These are phyloP conservation scores for Umimayanthus kanabou DNA, from an alignment of 92 coral and sea anemone genomes.

Conservation along the genomic window DNA sequence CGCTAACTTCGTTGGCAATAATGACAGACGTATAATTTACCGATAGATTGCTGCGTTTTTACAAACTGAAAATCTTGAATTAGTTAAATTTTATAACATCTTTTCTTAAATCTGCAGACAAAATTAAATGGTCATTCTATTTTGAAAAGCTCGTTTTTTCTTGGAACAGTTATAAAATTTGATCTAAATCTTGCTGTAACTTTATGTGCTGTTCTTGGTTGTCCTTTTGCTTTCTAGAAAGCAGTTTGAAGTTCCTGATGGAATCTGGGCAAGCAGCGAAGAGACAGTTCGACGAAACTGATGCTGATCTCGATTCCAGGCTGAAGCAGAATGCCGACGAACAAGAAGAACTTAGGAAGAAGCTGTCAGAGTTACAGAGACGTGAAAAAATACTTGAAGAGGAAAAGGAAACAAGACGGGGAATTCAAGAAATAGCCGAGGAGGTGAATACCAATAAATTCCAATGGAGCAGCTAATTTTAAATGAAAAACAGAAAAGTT, in stretches of 20 bases:
- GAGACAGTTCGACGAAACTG: constrained; percentile 64
- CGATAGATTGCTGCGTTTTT: too few relatives aligned
- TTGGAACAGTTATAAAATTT: too few relatives aligned
- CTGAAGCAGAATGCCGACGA: constrained; percentile 68
- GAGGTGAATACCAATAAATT: constrained; percentile 36
- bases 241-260: constrained; percentile 66
- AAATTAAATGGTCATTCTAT: too few relatives aligned
- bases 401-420: constrained; percentile 49
- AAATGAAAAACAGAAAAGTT: too few relatives aligned
- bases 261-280: constrained; percentile 78
- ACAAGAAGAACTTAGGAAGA: constrained; percentile 72
- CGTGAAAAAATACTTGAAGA: constrained; percentile 65
- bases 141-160: too few relatives aligned
- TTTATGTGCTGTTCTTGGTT: not conserved
- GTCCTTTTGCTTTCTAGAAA: constrained; percentile 37
- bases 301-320: constrained; percentile 55
- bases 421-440: constrained; percentile 71
- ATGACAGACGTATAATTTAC: too few relatives aligned
- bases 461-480: not conserved
- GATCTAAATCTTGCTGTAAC: too few relatives aligned
- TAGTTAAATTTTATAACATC: too few relatives aligned
- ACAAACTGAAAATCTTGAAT: too few relatives aligned
- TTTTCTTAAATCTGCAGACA: too few relatives aligned
- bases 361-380: constrained; percentile 61
- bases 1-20: too few relatives aligned